Percentiles rank a stretch among this genome's conserved stretches.
These are phyloP conservation scores for Galeopterus variegatus DNA, from an alignment of 2,113 vertebrate species.

Conservation along the genomic window DNA sequence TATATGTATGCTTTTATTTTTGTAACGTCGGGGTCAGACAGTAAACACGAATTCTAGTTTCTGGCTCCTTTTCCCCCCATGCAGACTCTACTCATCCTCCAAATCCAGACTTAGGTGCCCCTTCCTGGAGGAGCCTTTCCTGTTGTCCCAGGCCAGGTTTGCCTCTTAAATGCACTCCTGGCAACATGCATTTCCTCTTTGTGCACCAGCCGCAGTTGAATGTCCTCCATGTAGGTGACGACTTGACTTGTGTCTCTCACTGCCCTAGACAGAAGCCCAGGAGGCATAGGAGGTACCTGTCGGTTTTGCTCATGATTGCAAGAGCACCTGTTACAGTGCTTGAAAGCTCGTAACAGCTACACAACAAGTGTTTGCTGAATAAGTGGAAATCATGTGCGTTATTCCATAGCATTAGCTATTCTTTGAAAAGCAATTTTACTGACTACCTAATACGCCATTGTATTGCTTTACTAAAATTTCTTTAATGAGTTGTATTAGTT, in stretches of 20 bases:
- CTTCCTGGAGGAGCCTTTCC: not conserved
- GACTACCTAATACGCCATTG: not conserved
- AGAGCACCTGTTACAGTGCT: not conserved
- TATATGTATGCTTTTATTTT: not conserved
- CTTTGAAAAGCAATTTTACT: not conserved
- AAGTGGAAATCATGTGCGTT: not conserved
- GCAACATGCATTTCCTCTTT: fast-evolving
- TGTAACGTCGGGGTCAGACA: not conserved
- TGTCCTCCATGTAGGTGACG: not conserved
- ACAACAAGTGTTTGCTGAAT: not conserved
- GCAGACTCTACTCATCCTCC: no score
- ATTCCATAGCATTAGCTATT: not conserved
- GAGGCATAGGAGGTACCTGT: not conserved
- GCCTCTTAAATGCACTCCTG: fast-evolving
- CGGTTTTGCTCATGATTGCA: not conserved
- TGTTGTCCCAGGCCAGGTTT: not conserved
- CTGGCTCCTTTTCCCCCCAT: not conserved
- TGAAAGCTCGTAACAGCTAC: not conserved
- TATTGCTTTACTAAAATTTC: not conserved
- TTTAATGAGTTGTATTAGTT: not conserved
- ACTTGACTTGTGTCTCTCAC: not conserved
- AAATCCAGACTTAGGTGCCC: not conserved
- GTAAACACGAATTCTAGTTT: not conserved
- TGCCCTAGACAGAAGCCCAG: not conserved
- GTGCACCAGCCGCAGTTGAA: not conserved